A percentile compares a stretch with the other conserved stretches of the same genome.
phyloP scores from a whole-genome alignment of 2,113 vertebrate species.

The Panurus biarmicus region DNA sequence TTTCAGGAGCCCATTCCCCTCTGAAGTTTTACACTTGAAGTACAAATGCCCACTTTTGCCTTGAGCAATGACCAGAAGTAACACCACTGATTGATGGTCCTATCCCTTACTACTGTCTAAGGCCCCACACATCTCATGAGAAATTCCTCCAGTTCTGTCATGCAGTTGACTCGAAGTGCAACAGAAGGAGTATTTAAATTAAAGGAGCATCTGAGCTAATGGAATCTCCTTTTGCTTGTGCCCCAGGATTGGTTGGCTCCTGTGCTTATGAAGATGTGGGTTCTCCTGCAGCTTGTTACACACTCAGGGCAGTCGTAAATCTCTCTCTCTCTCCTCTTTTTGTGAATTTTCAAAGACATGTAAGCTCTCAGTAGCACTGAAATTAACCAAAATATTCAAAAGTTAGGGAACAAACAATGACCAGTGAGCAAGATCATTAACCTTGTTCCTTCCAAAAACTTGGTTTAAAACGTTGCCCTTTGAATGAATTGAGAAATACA shows the following conservation, averaged over 20 bases:
- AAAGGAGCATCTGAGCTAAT: background rate
- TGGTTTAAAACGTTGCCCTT: too few relatives aligned
- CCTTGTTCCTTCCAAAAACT: too few relatives aligned
- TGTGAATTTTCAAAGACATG: too few relatives aligned
- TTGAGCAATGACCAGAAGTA: background rate
- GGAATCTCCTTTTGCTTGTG: background rate
- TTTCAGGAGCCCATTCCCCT: background rate
- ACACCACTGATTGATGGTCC: background rate
- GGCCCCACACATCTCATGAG: background rate
- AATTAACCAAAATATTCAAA: too few relatives aligned
- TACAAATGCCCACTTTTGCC: background rate
- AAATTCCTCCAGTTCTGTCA: background rate
- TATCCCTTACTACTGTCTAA: background rate
- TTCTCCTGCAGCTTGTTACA: background rate
- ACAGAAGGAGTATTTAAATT: background rate
- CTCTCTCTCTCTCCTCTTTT: background rate
- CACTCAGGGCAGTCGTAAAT: background rate
- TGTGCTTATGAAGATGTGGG: background rate
- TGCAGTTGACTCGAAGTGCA: background rate
- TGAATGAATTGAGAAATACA: background rate
- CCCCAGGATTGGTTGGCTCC: background rate
- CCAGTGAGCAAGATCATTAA: too few relatives aligned
- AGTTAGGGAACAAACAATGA: too few relatives aligned
- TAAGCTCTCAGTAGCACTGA: too few relatives aligned
- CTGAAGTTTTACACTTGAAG: background rate